Evolutionary conservation across 2,888 invertebrate species (phyloP), one percentile per base, ranked within the genome.

Genomic region (Leucophenga montana): DNA sequence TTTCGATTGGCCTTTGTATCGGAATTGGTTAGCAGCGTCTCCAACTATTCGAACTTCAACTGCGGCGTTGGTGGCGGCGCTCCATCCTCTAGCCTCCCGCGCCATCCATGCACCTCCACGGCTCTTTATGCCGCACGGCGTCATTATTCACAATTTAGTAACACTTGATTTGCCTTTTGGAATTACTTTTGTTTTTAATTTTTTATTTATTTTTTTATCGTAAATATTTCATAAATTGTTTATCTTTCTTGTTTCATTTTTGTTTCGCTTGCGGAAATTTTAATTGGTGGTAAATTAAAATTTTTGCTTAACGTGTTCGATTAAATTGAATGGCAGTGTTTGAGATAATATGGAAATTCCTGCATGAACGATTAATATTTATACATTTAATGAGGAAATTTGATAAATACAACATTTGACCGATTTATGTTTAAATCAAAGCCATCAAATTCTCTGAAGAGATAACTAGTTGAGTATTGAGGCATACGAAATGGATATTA

Each of bases 81-180:
- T 22, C 3, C 22, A 31, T 3, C 61, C 9, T 16, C 61, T 16
- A 16, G 20, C 44, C 64, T 18, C 53, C 9, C 16, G 16, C 53
- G 9, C 53, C 4, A 16, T 3, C 2, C 18, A 50, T 16, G 13
- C 50, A 18, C n/a, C 4, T 8, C 8, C 11, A 8, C 8, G 39
- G 5, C 39, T 39, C 57, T 61, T 31, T 22, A 31, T 61, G 59
- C 50, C 50, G 50, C 50, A 50, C 50, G 16, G 16, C 50, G 81
- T 81, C 82, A 82, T 82, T 82, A 82, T 80, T 82, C 82, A 82
- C 83, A 82, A 83, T 83, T 82, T 83, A 82, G 83, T 82, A 77
- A 82, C 83, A 82, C 79, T 82, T 82, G 82, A 82, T 82, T 83
- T 83, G 79, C 76, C 75, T 77, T 82, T 76, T 64, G 81, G 76